Evolutionary conservation across 1,140 invertebrate species (phyloP).

Genomic region (Goniozus legneri): DNA sequence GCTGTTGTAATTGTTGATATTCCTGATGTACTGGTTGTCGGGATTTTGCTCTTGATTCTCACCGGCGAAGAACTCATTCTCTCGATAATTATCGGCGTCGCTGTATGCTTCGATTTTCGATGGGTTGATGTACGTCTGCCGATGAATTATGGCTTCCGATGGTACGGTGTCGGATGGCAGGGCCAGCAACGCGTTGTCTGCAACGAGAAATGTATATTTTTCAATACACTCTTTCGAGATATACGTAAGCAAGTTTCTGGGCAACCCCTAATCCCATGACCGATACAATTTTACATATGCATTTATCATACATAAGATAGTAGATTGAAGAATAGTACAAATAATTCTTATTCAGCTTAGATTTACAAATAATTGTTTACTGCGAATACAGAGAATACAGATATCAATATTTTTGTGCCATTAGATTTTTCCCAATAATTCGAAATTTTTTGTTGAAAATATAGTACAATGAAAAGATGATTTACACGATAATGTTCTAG

Average conservation of each 20-base stretch:
- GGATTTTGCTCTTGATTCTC: conserved; percentile 15
- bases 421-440: too few species aligned
- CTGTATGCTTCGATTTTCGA: conserved; percentile 24
- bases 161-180: conserved; percentile 34
- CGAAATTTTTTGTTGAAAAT: too few species aligned
- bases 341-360: too few species aligned
- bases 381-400: too few species aligned
- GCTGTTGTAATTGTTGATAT: conserved; percentile 23
- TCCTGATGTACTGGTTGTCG: conserved; percentile 7
- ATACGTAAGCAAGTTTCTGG: too few species aligned
- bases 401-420: too few species aligned
- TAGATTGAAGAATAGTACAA: neutral
- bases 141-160: conserved; percentile 26
- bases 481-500: too few species aligned
- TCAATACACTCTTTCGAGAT: too few species aligned
- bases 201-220: conserved; percentile 29
- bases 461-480: too few species aligned
- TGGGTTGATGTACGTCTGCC: conserved; percentile 37
- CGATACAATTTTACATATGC: neutral
- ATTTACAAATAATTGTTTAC: too few species aligned
- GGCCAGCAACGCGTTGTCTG: conserved; percentile 42
- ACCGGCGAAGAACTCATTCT: neutral
- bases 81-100: too few species aligned
- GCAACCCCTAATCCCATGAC: too few species aligned
- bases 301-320: neutral